Conservation (phyloP, 2,113 vertebrate genomes). For the Chaetorhynchus papuensis region DNA sequence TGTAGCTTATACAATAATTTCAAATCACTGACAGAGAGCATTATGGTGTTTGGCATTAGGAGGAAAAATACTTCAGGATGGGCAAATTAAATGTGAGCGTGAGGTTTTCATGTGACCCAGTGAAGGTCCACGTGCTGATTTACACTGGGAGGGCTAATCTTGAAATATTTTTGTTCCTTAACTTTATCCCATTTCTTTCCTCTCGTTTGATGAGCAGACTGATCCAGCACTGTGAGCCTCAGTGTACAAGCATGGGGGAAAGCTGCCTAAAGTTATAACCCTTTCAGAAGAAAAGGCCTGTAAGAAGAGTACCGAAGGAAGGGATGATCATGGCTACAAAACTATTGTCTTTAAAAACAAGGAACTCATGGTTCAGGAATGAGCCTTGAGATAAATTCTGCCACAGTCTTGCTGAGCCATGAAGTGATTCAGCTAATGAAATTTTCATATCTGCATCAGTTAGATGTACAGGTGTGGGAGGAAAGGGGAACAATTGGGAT, state of each 20-base stretch:
- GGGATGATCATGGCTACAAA: not conserved
- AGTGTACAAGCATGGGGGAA: not conserved
- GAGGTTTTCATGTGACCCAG: constrained; percentile 64
- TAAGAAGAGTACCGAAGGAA: not conserved
- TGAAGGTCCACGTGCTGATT: constrained; percentile 50
- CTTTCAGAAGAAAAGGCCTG: not conserved
- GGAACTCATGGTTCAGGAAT: not conserved
- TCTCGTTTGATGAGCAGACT: constrained; percentile 36
- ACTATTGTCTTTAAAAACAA: not conserved
- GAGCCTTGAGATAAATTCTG: not conserved
- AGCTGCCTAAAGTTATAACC: not conserved
- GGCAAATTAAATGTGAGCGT: constrained; percentile 75
- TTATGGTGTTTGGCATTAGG: constrained; percentile 76
- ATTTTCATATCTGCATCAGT: not conserved
- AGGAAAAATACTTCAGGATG: constrained; percentile 77
- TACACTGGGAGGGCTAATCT: constrained; percentile 63
- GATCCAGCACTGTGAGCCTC: not conserved
- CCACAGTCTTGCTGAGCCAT: not conserved
- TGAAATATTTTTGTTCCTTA: constrained; percentile 35
- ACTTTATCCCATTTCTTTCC: constrained; percentile 52
- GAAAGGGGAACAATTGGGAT: not conserved
- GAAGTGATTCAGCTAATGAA: not conserved
- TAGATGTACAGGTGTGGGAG: not conserved
- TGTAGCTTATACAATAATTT: constrained; percentile 77
- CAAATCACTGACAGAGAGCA: constrained; percentile 82